phyloP scores from a whole-genome alignment of 2,888 invertebrate species.

The Drosophila robusta region DNA sequence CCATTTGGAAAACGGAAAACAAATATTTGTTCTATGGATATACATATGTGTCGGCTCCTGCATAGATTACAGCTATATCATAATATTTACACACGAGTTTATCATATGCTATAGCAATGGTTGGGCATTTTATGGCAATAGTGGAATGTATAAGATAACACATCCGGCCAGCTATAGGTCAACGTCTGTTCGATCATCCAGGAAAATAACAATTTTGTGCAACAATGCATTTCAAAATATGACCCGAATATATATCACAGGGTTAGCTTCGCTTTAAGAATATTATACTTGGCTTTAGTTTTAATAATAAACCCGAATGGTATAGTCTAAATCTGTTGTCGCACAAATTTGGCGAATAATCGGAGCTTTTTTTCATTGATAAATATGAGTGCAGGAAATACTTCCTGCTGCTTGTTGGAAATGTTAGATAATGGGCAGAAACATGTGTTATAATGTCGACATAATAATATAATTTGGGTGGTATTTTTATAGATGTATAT shows the following conservation, averaged over 20 bases:
- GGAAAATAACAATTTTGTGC: too few relatives aligned
- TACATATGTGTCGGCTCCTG: not conserved
- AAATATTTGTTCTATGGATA: constrained; percentile 35
- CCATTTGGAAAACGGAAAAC: constrained; percentile 38
- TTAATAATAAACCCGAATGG: too few relatives aligned
- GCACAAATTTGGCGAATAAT: not conserved
- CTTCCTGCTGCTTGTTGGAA: constrained; percentile 1
- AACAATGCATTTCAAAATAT: too few relatives aligned
- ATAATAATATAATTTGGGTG: not conserved
- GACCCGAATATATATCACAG: too few relatives aligned
- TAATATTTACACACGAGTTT: constrained; percentile 6
- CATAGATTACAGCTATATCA: constrained; percentile 19
- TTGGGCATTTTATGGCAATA: too few relatives aligned
- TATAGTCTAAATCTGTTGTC: too few relatives aligned
- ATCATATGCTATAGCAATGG: not conserved
- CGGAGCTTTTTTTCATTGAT: not conserved
- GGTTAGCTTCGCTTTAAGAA: too few relatives aligned
- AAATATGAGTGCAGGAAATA: not conserved
- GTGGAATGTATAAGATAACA: not conserved
- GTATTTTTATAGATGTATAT: not conserved
- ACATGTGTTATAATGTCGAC: constrained; percentile 4
- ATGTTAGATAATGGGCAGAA: not conserved
- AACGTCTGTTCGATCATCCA: too few relatives aligned
- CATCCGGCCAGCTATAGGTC: too few relatives aligned
- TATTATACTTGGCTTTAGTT: too few relatives aligned